Conservation (phyloP, 2,113 vertebrate species). For the Panurus biarmicus region DNA sequence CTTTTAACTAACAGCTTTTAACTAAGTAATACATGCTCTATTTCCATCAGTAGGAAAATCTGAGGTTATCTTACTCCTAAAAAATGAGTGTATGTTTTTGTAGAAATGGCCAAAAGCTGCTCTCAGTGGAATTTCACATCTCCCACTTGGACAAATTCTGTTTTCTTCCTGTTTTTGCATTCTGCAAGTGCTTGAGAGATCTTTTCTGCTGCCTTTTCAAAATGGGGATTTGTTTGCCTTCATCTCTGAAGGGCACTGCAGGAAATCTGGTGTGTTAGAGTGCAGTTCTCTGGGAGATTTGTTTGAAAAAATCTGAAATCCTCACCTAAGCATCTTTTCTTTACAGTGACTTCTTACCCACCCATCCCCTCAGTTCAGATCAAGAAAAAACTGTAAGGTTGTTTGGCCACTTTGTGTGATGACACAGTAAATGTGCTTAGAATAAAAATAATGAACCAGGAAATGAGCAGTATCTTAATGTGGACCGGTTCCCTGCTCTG, state of each 20-base stretch:
- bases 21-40: neutral
- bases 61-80: neutral
- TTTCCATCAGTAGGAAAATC: neutral
- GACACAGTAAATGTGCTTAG: neutral
- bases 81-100: neutral
- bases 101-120: neutral
- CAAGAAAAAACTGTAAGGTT: neutral
- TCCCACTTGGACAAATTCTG: neutral
- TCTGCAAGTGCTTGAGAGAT: neutral
- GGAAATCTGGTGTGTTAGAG: neutral
- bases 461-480: neutral
- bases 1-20: too few species aligned
- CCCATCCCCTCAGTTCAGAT: neutral
- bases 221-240: neutral
- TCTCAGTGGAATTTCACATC: neutral
- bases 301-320: neutral
- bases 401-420: neutral
- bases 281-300: neutral
- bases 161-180: neutral
- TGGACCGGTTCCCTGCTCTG: neutral
- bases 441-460: neutral
- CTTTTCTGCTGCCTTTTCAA: neutral
- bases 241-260: neutral
- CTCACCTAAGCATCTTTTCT: neutral
- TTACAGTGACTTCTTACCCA: neutral